Evolutionary conservation across 2,888 invertebrate genomes (phyloP).

Genomic region (Drosophila neotestacea): DNA sequence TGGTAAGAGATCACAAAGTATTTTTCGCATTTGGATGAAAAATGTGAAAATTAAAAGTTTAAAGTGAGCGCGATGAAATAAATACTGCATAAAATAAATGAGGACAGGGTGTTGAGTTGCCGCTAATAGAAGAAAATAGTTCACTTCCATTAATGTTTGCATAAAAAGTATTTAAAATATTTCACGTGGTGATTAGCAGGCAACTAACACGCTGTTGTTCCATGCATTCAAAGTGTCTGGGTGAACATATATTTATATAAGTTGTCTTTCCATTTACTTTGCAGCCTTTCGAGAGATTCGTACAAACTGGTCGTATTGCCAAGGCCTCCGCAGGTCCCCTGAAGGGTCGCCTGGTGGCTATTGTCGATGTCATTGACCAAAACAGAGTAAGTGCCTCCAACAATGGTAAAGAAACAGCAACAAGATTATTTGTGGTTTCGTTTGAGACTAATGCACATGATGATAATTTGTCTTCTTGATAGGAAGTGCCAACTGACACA

Average conservation of each 20-base stretch:
- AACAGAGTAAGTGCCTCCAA: constrained; percentile 89
- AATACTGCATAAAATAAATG: constrained; percentile 30
- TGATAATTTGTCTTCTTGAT: constrained; percentile 87
- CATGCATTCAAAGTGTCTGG: constrained; percentile 12
- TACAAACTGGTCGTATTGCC: constrained; percentile 98
- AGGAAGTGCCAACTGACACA: constrained; percentile 92
- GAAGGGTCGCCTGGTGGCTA: constrained; percentile 96
- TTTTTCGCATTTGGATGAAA: constrained; percentile 62
- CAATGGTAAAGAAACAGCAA: neutral
- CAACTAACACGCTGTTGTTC: constrained; percentile 27
- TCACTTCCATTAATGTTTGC: constrained; percentile 4
- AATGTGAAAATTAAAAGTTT: constrained; percentile 67
- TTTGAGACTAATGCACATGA: constrained; percentile 67
- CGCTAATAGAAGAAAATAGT: constrained; percentile 8
- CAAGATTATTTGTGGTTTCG: constrained; percentile 13
- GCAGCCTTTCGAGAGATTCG: constrained; percentile 95
- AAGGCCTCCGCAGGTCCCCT: constrained; percentile 95
- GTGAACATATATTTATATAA: constrained; percentile 22
- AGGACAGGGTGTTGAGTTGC: constrained; percentile 8
- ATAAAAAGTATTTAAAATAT: constrained; percentile 30
- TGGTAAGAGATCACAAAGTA: constrained; percentile 81
- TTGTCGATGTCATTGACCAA: constrained; percentile 99
- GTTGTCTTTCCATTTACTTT: constrained; percentile 42
- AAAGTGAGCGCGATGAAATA: constrained; percentile 52
- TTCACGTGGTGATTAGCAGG: constrained; percentile 56